Conservation (phyloP, 1,140 invertebrate species). For the Brachionus koreanus region DNA sequence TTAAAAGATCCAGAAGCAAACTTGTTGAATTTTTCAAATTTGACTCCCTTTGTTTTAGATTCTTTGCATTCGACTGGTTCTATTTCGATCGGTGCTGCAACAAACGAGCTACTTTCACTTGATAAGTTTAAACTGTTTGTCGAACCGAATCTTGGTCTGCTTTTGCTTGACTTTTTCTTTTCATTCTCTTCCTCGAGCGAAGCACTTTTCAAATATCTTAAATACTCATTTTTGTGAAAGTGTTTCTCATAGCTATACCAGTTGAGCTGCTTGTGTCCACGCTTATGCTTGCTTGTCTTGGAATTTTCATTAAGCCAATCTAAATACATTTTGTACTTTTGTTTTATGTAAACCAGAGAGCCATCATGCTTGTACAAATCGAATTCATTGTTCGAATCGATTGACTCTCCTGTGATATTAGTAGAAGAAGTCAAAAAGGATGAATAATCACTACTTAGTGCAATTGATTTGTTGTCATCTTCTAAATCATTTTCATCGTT, state of each 20-base stretch:
- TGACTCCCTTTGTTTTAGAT: background rate
- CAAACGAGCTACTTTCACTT: background rate
- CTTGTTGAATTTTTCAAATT: background rate
- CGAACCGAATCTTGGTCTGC: background rate
- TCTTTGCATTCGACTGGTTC: background rate
- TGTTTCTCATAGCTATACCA: constrained; percentile 15
- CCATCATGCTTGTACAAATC: constrained; percentile 17
- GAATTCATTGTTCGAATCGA: background rate
- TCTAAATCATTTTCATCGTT: background rate
- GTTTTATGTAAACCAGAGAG: constrained; percentile 20
- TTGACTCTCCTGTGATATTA: background rate
- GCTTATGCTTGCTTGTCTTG: background rate
- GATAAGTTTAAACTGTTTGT: background rate
- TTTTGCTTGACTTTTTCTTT: background rate
- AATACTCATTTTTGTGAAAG: constrained; percentile 1
- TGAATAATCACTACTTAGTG: constrained; percentile 6
- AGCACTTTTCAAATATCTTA: constrained; percentile 23
- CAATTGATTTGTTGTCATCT: background rate
- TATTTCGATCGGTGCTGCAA: background rate
- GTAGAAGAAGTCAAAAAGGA: background rate
- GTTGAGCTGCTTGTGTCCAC: background rate
- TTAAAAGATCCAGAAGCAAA: background rate
- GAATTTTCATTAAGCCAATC: constrained; percentile 16
- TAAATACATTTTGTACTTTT: constrained; percentile 38
- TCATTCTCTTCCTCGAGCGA: background rate